Conservation (phyloP, 2,888 invertebrate species). For the Scaptomyza reducta region DNA sequence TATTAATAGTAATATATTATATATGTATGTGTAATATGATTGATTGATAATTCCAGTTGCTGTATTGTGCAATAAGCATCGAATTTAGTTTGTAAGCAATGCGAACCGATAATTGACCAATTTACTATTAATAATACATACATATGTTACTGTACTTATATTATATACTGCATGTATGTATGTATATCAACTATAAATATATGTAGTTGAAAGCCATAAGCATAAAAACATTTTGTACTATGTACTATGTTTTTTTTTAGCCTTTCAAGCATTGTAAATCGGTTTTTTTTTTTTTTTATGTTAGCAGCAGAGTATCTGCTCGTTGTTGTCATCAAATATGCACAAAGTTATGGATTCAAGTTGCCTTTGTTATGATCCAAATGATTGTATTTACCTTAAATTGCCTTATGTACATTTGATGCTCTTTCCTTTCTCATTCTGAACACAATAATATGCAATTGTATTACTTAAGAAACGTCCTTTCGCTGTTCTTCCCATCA, state of each 20-base stretch:
- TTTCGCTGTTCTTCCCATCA: not conserved
- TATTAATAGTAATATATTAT: not conserved
- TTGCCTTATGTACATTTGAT: conserved; percentile 24
- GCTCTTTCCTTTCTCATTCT: not conserved
- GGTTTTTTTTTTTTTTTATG: conserved; percentile 17
- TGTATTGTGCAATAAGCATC: conserved; percentile 56
- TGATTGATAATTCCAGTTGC: conserved; percentile 36
- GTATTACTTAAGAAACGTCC: not conserved
- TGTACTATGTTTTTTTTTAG: conserved; percentile 12
- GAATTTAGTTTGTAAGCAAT: conserved; percentile 65
- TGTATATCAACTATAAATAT: conserved; percentile 2
- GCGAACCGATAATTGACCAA: conserved; percentile 45
- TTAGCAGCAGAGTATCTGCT: conserved; percentile 35
- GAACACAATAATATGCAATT: not conserved
- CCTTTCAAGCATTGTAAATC: not conserved
- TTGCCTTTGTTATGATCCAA: conserved; percentile 11
- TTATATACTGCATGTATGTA: not conserved
- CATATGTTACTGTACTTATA: not conserved
- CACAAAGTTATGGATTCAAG: conserved; percentile 38
- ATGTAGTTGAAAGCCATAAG: conserved; percentile 9
- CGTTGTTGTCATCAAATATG: conserved; percentile 36
- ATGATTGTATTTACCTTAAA: no score
- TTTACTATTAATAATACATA: conserved; percentile 35
- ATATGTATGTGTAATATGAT: conserved; percentile 4
- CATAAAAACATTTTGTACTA: not conserved